Evolutionary conservation across 1,140 invertebrate species (phyloP).

Genomic region (Heliothis subflexa): DNA sequence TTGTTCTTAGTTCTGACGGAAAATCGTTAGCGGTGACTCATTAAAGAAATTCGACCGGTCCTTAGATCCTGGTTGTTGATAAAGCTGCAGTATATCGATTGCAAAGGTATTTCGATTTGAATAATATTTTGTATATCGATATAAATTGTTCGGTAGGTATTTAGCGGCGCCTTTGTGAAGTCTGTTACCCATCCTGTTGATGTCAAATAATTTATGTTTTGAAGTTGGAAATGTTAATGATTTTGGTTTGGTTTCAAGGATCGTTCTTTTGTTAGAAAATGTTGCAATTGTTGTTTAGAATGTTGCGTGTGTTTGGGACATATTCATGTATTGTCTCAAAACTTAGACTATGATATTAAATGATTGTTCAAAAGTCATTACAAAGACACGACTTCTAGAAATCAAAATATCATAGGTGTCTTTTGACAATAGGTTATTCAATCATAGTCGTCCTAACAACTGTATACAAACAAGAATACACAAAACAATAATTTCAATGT

Average conservation of each 20-base stretch:
- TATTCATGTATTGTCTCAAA: too few relatives aligned
- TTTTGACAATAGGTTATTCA: too few relatives aligned
- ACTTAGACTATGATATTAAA: too few relatives aligned
- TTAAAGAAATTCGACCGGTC: conserved; percentile 79
- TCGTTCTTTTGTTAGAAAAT: not conserved
- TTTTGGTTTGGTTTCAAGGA: not conserved
- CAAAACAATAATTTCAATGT: not conserved
- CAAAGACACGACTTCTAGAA: too few relatives aligned
- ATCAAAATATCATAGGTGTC: too few relatives aligned
- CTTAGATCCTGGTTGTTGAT: conserved; percentile 66
- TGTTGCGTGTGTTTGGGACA: not conserved
- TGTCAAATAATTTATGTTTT: conserved; percentile 15
- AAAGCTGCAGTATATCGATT: conserved; percentile 49
- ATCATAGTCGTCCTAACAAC: too few relatives aligned
- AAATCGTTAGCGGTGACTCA: conserved; percentile 82
- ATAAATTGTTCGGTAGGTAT: not conserved
- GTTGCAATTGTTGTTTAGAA: not conserved
- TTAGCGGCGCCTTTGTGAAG: conserved; percentile 37
- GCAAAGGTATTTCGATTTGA: conserved; percentile 40
- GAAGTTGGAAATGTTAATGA: not conserved
- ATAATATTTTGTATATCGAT: conserved; percentile 32
- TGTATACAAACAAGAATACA: not conserved
- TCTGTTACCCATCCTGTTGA: conserved; percentile 8
- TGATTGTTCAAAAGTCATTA: too few relatives aligned
- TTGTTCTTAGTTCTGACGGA: conserved; percentile 79